Evolutionary conservation across 1,140 invertebrate genomes (phyloP).

Genomic region (Oncopodura yosiiana): DNA sequence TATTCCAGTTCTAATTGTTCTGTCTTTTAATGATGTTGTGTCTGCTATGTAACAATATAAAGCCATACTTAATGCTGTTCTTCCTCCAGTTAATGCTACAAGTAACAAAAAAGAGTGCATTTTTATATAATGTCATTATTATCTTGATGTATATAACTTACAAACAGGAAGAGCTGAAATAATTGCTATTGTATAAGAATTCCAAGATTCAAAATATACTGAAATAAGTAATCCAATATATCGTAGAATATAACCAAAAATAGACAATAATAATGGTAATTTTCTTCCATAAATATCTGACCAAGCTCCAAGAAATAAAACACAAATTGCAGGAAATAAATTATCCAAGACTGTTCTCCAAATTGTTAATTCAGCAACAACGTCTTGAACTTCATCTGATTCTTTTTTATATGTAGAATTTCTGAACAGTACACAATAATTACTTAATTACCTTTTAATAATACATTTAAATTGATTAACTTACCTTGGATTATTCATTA

Average conservation of each 20-base stretch:
- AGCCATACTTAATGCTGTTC: conserved; percentile 40
- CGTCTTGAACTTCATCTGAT: conserved; percentile 28
- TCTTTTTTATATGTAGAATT: background rate
- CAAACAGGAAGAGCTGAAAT: conserved; percentile 39
- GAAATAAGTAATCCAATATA: conserved; percentile 65
- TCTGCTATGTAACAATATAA: conserved; percentile 43
- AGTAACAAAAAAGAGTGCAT: too few species aligned
- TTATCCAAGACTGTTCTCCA: conserved; percentile 35
- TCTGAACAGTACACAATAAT: background rate
- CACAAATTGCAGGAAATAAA: conserved; percentile 32
- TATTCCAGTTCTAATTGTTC: conserved; percentile 41
- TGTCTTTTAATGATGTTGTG: conserved; percentile 35
- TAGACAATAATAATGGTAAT: conserved; percentile 70
- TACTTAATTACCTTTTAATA: background rate
- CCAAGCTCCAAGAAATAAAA: conserved; percentile 37
- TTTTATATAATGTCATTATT: too few species aligned
- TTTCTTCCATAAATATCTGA: conserved; percentile 45
- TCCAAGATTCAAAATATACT: conserved; percentile 48
- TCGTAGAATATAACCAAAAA: conserved; percentile 66
- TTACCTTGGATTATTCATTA: conserved; percentile 40
- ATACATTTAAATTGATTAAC: background rate
- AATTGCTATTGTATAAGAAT: conserved; percentile 34
- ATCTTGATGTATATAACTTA: too few species aligned
- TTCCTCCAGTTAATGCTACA: conserved; percentile 40
- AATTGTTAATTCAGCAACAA: conserved; percentile 33